Base-by-base conservation (phyloP, 2,888 invertebrate genomes). In the Leptinotarsa peninsularis region DNA sequence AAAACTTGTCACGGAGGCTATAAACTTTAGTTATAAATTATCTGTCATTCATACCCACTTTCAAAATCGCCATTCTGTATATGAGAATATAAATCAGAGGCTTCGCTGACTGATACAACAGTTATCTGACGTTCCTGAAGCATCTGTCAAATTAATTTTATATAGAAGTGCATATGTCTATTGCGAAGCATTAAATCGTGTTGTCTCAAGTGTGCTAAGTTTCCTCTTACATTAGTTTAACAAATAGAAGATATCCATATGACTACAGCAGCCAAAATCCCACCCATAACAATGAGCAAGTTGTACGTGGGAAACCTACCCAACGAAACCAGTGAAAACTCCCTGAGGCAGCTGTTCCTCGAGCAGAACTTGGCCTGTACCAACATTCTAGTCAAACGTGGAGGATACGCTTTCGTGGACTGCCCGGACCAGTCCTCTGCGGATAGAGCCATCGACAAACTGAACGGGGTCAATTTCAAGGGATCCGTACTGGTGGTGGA, bases 361-460 rank as follows among this genome's bases (percentile, higher is more conserved):
- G 95, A 95, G 84, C 93, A 95, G 87, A 94, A 93, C 86, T 88
- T 94, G 82, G 91, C 94, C 76, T 93, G 92, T 82, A 93, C 93
- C 76, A 93, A 93, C 85, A 93, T 96, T 84, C 91, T 95, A 81
- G 93, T 96, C 81, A 96, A 95, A 89, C 92, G 94, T 84, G 95
- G 95, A 85, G 96, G 95, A 14, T 96, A 95, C 89, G 96, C 96
- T 68, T 96, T 96, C 89, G 94, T 96, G 79, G 95, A 96, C 88
- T 95, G 95, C 88, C 92, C 93, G 71, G 95, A 96, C 89, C 95
- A 95, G 88, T 93, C 93, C 60, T 93, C 94, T 73, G 95, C 95
- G 68, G 95, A 96, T 89, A 93, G 93, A 83, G 95, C 95, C 75
- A 95, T 96, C 86, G 95, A 95, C 89, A 94, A 93, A 88, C 91